Percentiles rank a stretch among this genome's conserved stretches.
These are phyloP conservation scores for Octopus sinensis DNA, from an alignment of 1,140 invertebrate genomes.

Conservation along the genomic window DNA sequence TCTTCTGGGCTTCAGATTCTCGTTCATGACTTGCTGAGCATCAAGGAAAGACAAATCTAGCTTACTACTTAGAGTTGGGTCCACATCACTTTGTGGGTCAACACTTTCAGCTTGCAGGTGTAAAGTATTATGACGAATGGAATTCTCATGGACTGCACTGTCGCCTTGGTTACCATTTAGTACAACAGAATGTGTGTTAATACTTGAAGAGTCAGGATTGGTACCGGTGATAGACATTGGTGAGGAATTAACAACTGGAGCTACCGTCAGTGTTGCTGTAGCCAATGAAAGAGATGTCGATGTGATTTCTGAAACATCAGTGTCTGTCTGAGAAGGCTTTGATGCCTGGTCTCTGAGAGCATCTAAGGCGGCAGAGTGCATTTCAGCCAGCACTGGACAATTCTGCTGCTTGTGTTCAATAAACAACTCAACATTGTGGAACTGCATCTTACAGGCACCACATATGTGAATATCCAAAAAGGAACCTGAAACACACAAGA, in stretches of 20 bases:
- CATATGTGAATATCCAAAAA: slow-evolving; percentile 51
- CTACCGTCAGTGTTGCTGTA: not conserved
- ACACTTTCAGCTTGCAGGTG: not conserved
- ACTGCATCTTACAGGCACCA: slow-evolving; percentile 46
- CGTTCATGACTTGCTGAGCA: not conserved
- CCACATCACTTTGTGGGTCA: not conserved
- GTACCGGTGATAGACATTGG: not conserved
- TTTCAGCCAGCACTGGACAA: slow-evolving; percentile 23
- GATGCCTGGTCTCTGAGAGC: not conserved
- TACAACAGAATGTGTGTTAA: not conserved
- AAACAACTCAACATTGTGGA: slow-evolving; percentile 46
- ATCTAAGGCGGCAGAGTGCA: not conserved
- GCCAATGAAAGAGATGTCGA: not conserved
- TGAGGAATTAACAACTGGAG: slow-evolving; percentile 10
- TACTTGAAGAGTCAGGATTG: not conserved
- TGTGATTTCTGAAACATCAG: not conserved
- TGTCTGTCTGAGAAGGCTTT: slow-evolving; percentile 1
- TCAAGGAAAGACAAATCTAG: not conserved
- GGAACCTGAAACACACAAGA: not conserved
- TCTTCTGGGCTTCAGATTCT: not conserved
- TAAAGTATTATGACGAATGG: not conserved
- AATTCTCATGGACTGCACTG: not conserved
- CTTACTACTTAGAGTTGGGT: not conserved
- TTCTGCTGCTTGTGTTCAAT: slow-evolving; percentile 45
- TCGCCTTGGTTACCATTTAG: not conserved